Conservation (phyloP, 2,113 vertebrate genomes). For the Thymallus thymallus region DNA sequence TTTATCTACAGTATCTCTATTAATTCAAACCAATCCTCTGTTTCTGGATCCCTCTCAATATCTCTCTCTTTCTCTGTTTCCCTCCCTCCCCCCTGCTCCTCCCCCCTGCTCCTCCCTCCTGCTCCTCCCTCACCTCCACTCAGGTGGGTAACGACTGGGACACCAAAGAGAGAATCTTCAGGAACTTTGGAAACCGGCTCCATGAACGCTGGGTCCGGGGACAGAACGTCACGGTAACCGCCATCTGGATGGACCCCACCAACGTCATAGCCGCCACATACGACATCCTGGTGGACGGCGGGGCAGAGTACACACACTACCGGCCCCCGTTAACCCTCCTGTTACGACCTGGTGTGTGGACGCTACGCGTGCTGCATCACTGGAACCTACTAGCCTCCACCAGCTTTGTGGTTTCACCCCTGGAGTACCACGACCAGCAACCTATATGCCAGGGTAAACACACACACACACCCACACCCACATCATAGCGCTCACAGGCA, state of each 20-base stretch:
- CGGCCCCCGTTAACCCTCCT: conserved; percentile 87
- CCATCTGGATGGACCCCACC: conserved; percentile 94
- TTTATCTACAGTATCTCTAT: no score
- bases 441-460: conserved; percentile 79
- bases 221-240: conserved; percentile 90
- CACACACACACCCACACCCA: neutral
- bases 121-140: no score
- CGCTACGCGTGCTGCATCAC: conserved; percentile 88
- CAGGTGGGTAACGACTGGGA: conserved; percentile 97
- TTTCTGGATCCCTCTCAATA: no score
- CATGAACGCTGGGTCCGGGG: conserved; percentile 90
- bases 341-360: conserved; percentile 90
- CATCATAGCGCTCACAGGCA: neutral
- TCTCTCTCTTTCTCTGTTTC: no score
- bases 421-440: conserved; percentile 84
- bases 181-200: conserved; percentile 91
- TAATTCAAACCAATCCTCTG: no score
- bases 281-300: conserved; percentile 95
- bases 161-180: conserved; percentile 92
- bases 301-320: no score
- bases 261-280: conserved; percentile 97
- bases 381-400: conserved; percentile 93
- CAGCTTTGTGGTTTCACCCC: conserved; percentile 86
- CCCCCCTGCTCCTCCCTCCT: no score
- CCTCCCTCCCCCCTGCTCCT: no score